A percentile compares a stretch with the other conserved stretches of the same genome.
phyloP scores from a whole-genome alignment of 2,888 invertebrate species.

The Drosophila neotestacea region DNA sequence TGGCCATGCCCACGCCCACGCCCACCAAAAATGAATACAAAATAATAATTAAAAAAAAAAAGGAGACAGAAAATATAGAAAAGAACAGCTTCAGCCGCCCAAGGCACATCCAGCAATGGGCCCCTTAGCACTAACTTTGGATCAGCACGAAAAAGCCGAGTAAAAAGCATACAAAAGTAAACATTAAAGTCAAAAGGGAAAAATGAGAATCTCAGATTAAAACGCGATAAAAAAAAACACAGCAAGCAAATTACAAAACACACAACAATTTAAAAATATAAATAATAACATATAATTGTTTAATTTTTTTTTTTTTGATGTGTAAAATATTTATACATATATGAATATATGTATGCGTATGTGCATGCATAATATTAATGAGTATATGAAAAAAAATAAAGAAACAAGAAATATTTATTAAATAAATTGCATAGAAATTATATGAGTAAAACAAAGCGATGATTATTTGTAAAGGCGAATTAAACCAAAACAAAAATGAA shows the following conservation, averaged over 20 bases:
- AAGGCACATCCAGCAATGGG: constrained; percentile 47
- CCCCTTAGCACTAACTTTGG: constrained; percentile 46
- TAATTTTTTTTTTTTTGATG: constrained; percentile 40
- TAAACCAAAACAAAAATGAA: constrained; percentile 34
- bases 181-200: constrained; percentile 14
- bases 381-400: constrained; percentile 45
- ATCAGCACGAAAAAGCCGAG: constrained; percentile 48
- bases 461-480: constrained; percentile 62
- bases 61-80: constrained; percentile 5
- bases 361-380: constrained; percentile 44
- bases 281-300: constrained; percentile 36
- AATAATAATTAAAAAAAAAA: constrained; percentile 6
- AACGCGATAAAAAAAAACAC: constrained; percentile 17
- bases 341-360: constrained; percentile 42
- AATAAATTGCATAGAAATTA: constrained; percentile 72
- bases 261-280: constrained; percentile 22
- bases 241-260: constrained; percentile 22
- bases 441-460: constrained; percentile 61
- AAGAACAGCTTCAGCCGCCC: constrained; percentile 47
- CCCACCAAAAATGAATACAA: constrained; percentile 46
- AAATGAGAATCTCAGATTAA: constrained; percentile 9
- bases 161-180: constrained; percentile 24
- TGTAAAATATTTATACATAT: constrained; percentile 53
- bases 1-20: constrained; percentile 69
- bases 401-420: constrained; percentile 62